A percentile compares a stretch with the other conserved stretches of the same genome.
Evolutionary conservation across 1,140 invertebrate genomes (phyloP).

Genomic region (Drosophila repleta): DNA sequence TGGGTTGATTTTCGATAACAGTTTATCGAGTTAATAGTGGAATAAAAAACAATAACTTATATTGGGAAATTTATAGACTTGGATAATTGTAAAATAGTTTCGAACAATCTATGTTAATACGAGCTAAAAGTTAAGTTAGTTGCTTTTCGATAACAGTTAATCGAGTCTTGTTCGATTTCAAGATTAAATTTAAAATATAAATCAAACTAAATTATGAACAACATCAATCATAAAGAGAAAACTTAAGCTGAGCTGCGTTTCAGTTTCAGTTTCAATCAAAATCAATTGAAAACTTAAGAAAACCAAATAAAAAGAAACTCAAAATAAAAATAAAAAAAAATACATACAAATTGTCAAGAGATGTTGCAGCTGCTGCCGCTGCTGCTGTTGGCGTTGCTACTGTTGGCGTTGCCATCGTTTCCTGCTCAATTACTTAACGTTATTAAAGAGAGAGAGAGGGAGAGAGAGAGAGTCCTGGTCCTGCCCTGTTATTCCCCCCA

Average conservation of each 20-base stretch:
- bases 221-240: constrained; percentile 4
- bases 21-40: constrained; percentile 20
- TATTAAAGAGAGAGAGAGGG: too few relatives aligned
- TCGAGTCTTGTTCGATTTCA: too few relatives aligned
- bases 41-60: too few relatives aligned
- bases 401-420: constrained; percentile 6
- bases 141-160: constrained; percentile 3
- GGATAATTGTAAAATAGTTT: too few relatives aligned
- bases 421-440: not conserved
- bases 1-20: not conserved
- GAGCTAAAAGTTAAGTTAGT: too few relatives aligned
- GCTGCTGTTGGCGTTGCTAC: not conserved
- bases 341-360: constrained; percentile 50
- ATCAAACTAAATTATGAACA: too few relatives aligned
- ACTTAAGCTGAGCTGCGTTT: too few relatives aligned
- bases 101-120: too few relatives aligned
- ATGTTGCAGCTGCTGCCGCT: constrained; percentile 5
- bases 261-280: not conserved
- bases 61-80: too few relatives aligned
- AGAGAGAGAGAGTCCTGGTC: too few relatives aligned
- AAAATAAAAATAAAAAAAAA: constrained; percentile 14
- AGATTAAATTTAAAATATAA: too few relatives aligned
- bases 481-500: not conserved
- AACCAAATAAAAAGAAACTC: not conserved
- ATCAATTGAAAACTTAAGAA: constrained; percentile 1